Percentiles rank a stretch among this genome's conserved stretches.
Evolutionary conservation across 2,113 vertebrate species (phyloP).

Genomic region (Stegostoma tigrinum): DNA sequence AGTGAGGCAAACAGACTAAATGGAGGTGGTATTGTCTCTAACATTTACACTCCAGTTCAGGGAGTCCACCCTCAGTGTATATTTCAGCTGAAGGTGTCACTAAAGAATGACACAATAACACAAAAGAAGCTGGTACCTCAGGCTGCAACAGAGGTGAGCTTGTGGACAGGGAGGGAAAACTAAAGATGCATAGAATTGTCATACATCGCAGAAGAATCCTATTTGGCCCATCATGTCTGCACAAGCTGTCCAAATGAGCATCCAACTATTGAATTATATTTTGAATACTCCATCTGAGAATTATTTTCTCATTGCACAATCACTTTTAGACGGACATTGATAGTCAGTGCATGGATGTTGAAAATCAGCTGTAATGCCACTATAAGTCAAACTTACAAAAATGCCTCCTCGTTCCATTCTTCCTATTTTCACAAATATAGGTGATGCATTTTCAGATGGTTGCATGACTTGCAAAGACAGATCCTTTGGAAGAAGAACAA

Average conservation of each 20-base stretch:
- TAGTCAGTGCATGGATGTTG: constrained; percentile 41
- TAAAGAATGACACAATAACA: neutral
- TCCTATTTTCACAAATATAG: constrained; percentile 44
- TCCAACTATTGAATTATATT: too few species aligned
- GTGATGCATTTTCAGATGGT: neutral
- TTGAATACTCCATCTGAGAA: neutral
- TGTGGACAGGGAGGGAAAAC: neutral
- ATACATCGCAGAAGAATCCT: too few species aligned
- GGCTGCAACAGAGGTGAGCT: too few species aligned
- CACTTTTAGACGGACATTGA: neutral
- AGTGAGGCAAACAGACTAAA: neutral
- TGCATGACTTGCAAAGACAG: neutral
- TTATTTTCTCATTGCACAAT: neutral
- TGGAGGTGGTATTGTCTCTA: neutral
- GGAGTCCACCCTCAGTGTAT: neutral
- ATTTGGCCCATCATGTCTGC: too few species aligned
- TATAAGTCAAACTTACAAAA: constrained; percentile 44
- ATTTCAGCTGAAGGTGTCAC: neutral
- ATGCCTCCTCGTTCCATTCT: constrained; percentile 44
- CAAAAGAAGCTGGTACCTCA: neutral
- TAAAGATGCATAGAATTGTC: too few species aligned
- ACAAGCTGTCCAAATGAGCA: too few species aligned
- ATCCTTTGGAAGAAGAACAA: constrained; percentile 14
- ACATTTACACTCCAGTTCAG: neutral
- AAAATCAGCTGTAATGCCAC: constrained; percentile 39